Evolutionary conservation across 2,797 vertebrate genomes (phyloP).

Genomic region (Silurus aristotelis): DNA sequence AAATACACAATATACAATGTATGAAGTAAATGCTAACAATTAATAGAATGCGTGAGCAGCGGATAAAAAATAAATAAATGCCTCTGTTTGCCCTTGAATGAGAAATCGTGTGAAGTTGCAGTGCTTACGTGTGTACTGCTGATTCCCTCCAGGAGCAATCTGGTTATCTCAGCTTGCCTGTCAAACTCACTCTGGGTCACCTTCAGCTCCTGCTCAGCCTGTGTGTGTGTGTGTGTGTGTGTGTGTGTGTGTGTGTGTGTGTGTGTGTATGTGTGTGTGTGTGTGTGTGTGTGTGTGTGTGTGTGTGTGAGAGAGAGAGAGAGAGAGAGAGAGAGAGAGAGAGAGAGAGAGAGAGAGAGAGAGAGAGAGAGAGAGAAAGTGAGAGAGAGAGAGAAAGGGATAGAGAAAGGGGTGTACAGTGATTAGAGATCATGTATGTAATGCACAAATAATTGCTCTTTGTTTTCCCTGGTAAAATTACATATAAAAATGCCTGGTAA

Average conservation of each 20-base stretch:
- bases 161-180: constrained; percentile 96
- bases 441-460: background rate
- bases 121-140: constrained; percentile 92
- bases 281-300: too few relatives aligned
- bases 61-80: too few relatives aligned
- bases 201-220: constrained; percentile 97
- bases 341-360: background rate
- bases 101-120: background rate
- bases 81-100: background rate
- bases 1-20: constrained; percentile 3
- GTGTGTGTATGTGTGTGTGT: background rate
- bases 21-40: background rate
- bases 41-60: background rate
- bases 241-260: too few relatives aligned
- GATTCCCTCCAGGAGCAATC: constrained; percentile 93
- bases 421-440: background rate
- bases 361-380: background rate
- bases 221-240: constrained; percentile 21
- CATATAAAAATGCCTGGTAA: too few relatives aligned
- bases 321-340: constrained; percentile 6
- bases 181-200: constrained; percentile 98
- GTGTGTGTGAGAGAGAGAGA: background rate
- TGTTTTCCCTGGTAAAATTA: too few relatives aligned
- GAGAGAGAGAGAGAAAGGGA: background rate
- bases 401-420: background rate